Base-by-base conservation (phyloP, 2,113 vertebrate species). In the Callocephalon fimbriatum region DNA sequence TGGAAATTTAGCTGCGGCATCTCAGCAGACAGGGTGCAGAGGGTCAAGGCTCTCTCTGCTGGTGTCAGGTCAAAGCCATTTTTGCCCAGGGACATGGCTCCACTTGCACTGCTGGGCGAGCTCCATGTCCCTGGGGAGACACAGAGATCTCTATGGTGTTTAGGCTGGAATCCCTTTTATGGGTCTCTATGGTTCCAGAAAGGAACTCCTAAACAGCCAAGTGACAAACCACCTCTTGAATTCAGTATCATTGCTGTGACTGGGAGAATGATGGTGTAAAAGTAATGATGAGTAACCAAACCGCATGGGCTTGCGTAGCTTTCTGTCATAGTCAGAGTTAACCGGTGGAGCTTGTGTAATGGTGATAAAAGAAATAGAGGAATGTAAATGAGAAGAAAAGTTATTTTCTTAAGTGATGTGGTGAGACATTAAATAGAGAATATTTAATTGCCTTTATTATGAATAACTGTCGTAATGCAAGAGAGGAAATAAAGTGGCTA, bases 381-480 rank as follows among this genome's bases (percentile, higher is more conserved):
- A 77, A 91, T 84, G 50, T 80, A 63, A 32, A 25, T 83, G 73
- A 90, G 48, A n/a, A 70, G 42, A 82, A 85, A 86, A 66, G 16
- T 29, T 1, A 32, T 45, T 90, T 92, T 86, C 35, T 73, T 50
- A 76, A 93, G 63, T 68, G 80, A 62, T 62, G 27, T 0, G 8
- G 22, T 17, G n/a, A 88, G 71, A 42, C 27, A 44, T 54, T 75
- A 90, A 83, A 45, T 14, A 58, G 67, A 75, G 48, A 88, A 58
- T 88, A 82, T 73, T 85, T 88, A 80, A 82, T 84, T 79, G 78
- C 51, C 84, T 88, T 93, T 75, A 25, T 84, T 91, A 56, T 31
- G 66, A 95, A 82, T 80, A 74, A 45, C 58, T 65, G 7, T 67
- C 42, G 19, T 79, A 59, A 47, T 27, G 48, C 50, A 56, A 56